Percentiles rank a stretch among this genome's conserved stretches.
phyloP scores from a whole-genome alignment of 1,140 invertebrate genomes.

The Leptoteleia sp. region DNA sequence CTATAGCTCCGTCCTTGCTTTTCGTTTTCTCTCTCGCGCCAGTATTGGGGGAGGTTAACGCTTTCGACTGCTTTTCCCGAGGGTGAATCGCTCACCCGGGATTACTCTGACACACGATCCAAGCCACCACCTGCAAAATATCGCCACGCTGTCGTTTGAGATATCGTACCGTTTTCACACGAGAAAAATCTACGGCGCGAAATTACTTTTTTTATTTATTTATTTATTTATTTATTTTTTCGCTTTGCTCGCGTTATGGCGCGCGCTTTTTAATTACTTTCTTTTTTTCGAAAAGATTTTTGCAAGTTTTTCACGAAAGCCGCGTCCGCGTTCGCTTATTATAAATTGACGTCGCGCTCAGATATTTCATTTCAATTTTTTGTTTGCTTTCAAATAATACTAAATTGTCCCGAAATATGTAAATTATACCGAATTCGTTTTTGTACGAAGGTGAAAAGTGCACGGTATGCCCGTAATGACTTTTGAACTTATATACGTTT shows the following conservation, averaged over 20 bases:
- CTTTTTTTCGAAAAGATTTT: too few relatives aligned
- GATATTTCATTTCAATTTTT: constrained; percentile 25
- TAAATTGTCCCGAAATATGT: neutral
- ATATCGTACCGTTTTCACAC: constrained; percentile 61
- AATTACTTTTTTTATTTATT: constrained; percentile 40
- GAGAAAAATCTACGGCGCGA: constrained; percentile 54
- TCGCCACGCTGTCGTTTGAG: constrained; percentile 66
- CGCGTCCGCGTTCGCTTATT: constrained; percentile 29
- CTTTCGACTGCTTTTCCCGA: constrained; percentile 66
- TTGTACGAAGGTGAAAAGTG: constrained; percentile 8
- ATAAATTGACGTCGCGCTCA: constrained; percentile 40
- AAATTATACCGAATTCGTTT: constrained; percentile 10
- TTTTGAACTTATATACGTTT: neutral
- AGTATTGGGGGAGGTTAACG: constrained; percentile 63
- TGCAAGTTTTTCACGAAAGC: neutral
- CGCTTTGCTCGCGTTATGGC: constrained; percentile 18
- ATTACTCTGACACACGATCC: constrained; percentile 68
- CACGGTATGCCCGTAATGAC: constrained; percentile 3
- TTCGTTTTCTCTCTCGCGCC: constrained; percentile 37
- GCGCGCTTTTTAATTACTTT: constrained; percentile 8
- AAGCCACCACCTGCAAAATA: constrained; percentile 64
- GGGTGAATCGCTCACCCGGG: constrained; percentile 67
- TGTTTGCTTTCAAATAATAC: constrained; percentile 14
- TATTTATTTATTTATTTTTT: constrained; percentile 22
- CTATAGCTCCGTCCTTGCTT: constrained; percentile 19